phyloP scores from a whole-genome alignment of 2,888 invertebrate genomes.

The Eupithecia exiguata region DNA sequence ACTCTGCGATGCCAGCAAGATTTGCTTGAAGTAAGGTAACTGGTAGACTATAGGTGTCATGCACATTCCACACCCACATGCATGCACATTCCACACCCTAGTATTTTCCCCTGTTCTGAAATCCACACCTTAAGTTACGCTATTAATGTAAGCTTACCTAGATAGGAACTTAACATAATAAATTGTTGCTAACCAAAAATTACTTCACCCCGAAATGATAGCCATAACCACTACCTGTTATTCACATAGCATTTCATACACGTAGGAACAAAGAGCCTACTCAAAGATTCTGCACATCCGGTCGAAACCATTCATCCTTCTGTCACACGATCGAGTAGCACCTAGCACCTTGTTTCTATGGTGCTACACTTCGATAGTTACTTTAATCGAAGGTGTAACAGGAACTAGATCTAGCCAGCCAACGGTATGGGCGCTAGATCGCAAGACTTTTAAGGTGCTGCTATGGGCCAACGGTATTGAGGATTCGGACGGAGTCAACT shows the following conservation, averaged over 20 bases:
- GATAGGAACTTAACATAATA: too few relatives aligned
- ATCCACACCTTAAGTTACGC: not conserved
- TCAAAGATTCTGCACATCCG: not conserved
- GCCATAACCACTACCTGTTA: not conserved
- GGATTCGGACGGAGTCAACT: too few relatives aligned
- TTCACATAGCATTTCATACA: not conserved
- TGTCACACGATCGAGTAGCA: not conserved
- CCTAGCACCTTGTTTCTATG: not conserved
- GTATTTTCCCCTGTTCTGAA: not conserved
- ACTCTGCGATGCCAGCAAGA: too few relatives aligned
- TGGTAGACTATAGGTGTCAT: too few relatives aligned
- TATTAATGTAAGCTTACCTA: not conserved
- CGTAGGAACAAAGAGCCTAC: not conserved
- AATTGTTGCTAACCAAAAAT: too few relatives aligned
- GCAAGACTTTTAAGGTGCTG: too few relatives aligned
- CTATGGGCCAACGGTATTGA: too few relatives aligned
- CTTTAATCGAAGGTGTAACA: too few relatives aligned
- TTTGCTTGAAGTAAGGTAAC: too few relatives aligned
- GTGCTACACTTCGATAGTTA: too few relatives aligned
- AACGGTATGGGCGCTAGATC: not conserved
- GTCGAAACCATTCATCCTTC: not conserved
- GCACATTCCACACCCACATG: too few relatives aligned
- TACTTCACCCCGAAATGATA: not conserved
- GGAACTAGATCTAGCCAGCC: not conserved
- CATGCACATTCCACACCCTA: not conserved